phyloP scores from a whole-genome alignment of 2,888 invertebrate species.

The Euphydryas editha region DNA sequence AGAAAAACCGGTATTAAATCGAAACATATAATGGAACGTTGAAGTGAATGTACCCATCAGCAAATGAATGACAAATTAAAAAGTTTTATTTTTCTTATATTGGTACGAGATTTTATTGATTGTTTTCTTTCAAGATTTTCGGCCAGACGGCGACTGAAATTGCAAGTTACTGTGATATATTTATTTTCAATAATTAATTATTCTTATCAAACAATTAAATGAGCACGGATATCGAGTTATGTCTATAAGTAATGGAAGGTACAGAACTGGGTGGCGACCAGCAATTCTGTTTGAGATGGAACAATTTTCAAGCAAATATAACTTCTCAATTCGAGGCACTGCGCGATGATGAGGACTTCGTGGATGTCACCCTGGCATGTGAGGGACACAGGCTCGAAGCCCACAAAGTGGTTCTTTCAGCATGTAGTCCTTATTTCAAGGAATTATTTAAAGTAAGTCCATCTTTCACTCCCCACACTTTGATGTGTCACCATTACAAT shows the following conservation, averaged over 20 bases:
- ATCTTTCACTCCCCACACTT: conserved; percentile 83
- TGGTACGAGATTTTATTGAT: conserved; percentile 85
- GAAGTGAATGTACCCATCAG: conserved; percentile 82
- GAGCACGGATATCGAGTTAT: conserved; percentile 84
- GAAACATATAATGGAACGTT: conserved; percentile 70
- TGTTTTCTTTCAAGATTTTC: conserved; percentile 84
- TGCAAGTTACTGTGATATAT: conserved; percentile 84
- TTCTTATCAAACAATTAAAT: conserved; percentile 84
- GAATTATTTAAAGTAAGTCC: conserved; percentile 91
- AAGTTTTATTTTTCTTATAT: conserved; percentile 84
- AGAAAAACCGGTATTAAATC: conserved; percentile 53
- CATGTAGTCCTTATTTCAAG: conserved; percentile 95
- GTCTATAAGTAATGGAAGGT: conserved; percentile 85
- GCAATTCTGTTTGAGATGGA: conserved; percentile 95
- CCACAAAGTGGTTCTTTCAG: conserved; percentile 93
- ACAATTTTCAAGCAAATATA: conserved; percentile 94
- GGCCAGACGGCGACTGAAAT: conserved; percentile 84
- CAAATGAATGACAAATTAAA: conserved; percentile 82
- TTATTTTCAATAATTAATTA: conserved; percentile 82
- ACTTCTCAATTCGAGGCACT: conserved; percentile 93
- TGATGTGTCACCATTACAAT: conserved; percentile 84
- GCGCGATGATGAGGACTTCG: conserved; percentile 93
- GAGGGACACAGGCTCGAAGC: conserved; percentile 92
- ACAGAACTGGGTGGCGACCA: conserved; percentile 88
- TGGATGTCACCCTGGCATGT: conserved; percentile 94